Evolutionary conservation across 2,888 invertebrate genomes (phyloP), one percentile per base, ranked within the genome.

Genomic region (Eristalis tenax): DNA sequence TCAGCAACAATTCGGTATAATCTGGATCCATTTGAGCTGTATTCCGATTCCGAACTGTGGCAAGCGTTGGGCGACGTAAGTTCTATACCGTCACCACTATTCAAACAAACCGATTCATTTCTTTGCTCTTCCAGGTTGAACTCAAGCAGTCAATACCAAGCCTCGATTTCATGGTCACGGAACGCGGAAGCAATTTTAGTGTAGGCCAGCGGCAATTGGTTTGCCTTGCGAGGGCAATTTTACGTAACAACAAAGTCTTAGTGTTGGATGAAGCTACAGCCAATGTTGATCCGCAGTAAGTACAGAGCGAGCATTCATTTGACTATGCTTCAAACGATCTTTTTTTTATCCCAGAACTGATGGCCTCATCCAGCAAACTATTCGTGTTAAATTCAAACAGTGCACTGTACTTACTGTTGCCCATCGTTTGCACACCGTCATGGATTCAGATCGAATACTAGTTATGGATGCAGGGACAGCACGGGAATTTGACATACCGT

Each of bases 391-490:
- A 90, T 98, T 98, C 91, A 94, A 94, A 15, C 93, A 96, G 23
- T 98, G 97, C 92, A 98, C 98, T 0, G 98, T 98, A 10, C 93
- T 98, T 57, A 98, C 98, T 0, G 97, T 98, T 43, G 98, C 98
- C 4, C 98, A 98, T 93, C 95, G 98, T 61, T 94, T 99, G 32
- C 96, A 98, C 92, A 98, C 98, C 0, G 97, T 98, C 88, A 98
- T 98, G 96, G 98, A 98, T 93, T 97, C 97, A 0, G 97, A 98
- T 93, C 95, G 96, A 83, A 96, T 98, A 22, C 94, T 98, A 91
- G 98, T 98, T 1, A 96, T 98, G 95, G 97, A 97, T 90, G 94
- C 95, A 6, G 98, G 98, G 0, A 92, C 93, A 18, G 94, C 97
- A 78, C 95, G 95, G 77, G 96, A 97, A 93, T 96, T 95, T 90